Evolutionary conservation across 2,888 invertebrate genomes (phyloP).

Genomic region (Andrena haemorrhoa): DNA sequence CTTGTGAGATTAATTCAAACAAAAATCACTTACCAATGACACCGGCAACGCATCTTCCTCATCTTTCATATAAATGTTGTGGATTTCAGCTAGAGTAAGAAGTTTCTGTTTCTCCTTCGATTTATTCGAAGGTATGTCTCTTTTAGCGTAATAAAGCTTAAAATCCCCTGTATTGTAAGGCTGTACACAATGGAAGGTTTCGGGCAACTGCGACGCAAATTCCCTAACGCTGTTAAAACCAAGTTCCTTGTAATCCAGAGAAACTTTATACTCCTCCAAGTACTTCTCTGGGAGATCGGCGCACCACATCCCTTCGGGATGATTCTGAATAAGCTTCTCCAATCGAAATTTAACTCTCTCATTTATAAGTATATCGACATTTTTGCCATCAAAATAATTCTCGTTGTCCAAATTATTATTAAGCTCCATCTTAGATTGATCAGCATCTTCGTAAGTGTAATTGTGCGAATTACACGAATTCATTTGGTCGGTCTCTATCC

Average conservation of each 20-base stretch:
- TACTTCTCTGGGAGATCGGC: slow-evolving; percentile 77
- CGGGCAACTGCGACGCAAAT: slow-evolving; percentile 76
- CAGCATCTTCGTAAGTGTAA: not conserved
- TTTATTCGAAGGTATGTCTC: slow-evolving; percentile 20
- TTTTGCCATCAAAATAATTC: slow-evolving; percentile 17
- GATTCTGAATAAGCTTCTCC: slow-evolving; percentile 74
- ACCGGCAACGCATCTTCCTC: slow-evolving; percentile 75
- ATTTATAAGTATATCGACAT: slow-evolving; percentile 65
- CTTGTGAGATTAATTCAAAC: not conserved
- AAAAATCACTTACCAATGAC: slow-evolving; percentile 69
- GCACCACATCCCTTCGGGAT: slow-evolving; percentile 81
- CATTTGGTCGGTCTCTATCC: not conserved
- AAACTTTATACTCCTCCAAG: slow-evolving; percentile 72
- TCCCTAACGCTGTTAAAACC: slow-evolving; percentile 80
- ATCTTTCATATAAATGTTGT: slow-evolving; percentile 65
- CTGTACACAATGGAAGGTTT: slow-evolving; percentile 76
- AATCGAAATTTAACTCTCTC: slow-evolving; percentile 73
- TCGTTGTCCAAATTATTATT: not conserved
- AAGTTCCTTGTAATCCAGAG: slow-evolving; percentile 76
- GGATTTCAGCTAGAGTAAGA: slow-evolving; percentile 61
- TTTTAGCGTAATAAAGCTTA: slow-evolving; percentile 72
- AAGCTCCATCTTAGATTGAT: not conserved
- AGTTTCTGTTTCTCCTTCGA: not conserved
- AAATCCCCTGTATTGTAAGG: slow-evolving; percentile 71
- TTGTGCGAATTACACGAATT: not conserved